Conservation (phyloP, 2,113 vertebrate genomes). For the Aphelocoma coerulescens region DNA sequence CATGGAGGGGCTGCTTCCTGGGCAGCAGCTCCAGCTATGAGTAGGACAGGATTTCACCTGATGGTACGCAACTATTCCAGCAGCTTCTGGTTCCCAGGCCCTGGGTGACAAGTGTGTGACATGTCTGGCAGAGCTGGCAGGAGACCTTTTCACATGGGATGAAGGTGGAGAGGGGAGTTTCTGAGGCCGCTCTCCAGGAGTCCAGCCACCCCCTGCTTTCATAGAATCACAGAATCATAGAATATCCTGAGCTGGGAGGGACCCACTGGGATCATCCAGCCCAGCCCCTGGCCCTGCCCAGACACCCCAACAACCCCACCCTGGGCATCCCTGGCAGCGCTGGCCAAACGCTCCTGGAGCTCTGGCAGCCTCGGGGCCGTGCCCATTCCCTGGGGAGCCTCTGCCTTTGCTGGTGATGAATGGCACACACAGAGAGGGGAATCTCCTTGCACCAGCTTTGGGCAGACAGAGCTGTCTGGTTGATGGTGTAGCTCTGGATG, state of each 20-base stretch:
- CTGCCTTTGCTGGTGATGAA: not conserved
- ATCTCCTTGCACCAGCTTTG: not conserved
- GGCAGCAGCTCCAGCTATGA: not conserved
- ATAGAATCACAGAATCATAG: not conserved
- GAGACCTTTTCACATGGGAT: rapidly evolving
- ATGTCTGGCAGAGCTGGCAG: not conserved
- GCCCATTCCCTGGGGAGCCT: not conserved
- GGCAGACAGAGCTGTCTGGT: not conserved
- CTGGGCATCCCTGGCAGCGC: rapidly evolving
- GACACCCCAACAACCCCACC: not conserved
- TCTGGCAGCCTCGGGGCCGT: not conserved
- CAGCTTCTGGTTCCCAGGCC: not conserved
- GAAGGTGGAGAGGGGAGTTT: not conserved
- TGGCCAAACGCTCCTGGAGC: not conserved
- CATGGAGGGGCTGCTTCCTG: not conserved
- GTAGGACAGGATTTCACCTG: rapidly evolving
- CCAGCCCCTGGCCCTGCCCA: not conserved
- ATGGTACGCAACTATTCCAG: not conserved
- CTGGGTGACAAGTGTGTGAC: no score
- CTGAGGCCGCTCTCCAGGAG: not conserved
- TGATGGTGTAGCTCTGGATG: not conserved
- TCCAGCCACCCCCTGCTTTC: not conserved
- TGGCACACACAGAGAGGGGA: not conserved
- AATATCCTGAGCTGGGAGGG: not conserved
- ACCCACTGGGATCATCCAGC: rapidly evolving